These are phyloP conservation scores for Mellilla xanthometata DNA, from an alignment of 2,888 invertebrate species.

Conservation along the genomic window DNA sequence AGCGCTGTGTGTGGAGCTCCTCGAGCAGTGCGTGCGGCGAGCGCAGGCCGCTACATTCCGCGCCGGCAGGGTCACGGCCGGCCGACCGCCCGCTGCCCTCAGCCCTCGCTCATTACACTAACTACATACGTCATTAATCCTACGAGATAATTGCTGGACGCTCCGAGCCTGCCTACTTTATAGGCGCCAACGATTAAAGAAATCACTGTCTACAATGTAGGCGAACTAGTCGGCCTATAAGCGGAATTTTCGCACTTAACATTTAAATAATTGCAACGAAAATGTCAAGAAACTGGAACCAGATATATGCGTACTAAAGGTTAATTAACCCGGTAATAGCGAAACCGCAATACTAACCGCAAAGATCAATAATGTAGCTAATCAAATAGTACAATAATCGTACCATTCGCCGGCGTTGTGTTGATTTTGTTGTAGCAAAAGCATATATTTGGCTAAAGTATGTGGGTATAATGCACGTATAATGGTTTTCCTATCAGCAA, in stretches of 20 bases:
- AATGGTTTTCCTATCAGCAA: slow-evolving; percentile 5
- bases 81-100: slow-evolving; percentile 39
- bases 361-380: slow-evolving; percentile 2
- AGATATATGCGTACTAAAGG: slow-evolving; percentile 3
- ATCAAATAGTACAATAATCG: background rate
- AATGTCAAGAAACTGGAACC: slow-evolving; percentile 4
- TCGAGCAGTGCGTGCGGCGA: too few relatives aligned
- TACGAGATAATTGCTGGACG: slow-evolving; percentile 24
- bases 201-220: slow-evolving; percentile 3
- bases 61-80: slow-evolving; percentile 45
- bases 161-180: slow-evolving; percentile 21
- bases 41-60: slow-evolving; percentile 3
- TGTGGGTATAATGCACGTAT: too few relatives aligned
- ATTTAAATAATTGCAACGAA: background rate
- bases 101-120: slow-evolving; percentile 37
- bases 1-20: too few relatives aligned
- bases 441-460: slow-evolving; percentile 48
- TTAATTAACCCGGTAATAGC: slow-evolving; percentile 11
- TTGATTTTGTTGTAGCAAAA: slow-evolving; percentile 5
- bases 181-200: slow-evolving; percentile 23
- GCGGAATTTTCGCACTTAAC: background rate
- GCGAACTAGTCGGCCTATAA: background rate
- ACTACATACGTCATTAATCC: slow-evolving; percentile 32
- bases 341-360: slow-evolving; percentile 18
- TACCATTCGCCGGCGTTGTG: background rate